These are phyloP conservation scores for Cardiocondyla obscurior DNA, from an alignment of 1,140 invertebrate species.

Conservation along the genomic window DNA sequence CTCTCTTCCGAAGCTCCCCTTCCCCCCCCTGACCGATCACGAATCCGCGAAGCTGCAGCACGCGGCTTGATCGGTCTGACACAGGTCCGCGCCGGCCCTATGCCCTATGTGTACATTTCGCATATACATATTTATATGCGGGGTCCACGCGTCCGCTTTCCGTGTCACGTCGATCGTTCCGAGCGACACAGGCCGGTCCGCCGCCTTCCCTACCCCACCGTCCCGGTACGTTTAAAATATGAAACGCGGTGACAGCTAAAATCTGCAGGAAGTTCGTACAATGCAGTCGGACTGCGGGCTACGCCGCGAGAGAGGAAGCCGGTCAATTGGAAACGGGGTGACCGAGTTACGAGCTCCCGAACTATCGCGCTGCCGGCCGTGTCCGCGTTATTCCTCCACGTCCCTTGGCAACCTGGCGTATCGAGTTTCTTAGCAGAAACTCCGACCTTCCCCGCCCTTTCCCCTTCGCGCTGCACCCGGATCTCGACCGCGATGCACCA, in stretches of 20 bases:
- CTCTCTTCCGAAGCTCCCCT: slow-evolving; percentile 38
- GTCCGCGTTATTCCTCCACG: slow-evolving; percentile 4
- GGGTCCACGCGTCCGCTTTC: slow-evolving; percentile 1
- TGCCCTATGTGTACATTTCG: slow-evolving; percentile 24
- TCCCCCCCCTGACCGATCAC: no score
- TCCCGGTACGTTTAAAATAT: slow-evolving; percentile 42
- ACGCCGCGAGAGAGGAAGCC: slow-evolving; percentile 26
- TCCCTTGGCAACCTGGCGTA: slow-evolving; percentile 15
- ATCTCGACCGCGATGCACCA: neutral
- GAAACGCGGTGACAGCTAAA: slow-evolving; percentile 45
- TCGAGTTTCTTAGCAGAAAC: slow-evolving; percentile 25
- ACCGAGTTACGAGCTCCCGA: slow-evolving; percentile 39
- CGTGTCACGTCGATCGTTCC: slow-evolving; percentile 46
- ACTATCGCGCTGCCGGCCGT: neutral
- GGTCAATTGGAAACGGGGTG: slow-evolving; percentile 55
- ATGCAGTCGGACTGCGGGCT: slow-evolving; percentile 48
- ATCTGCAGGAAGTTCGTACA: slow-evolving; percentile 51
- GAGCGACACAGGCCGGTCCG: neutral
- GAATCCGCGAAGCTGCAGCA: slow-evolving; percentile 43
- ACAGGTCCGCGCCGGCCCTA: neutral
- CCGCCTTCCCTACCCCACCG: neutral
- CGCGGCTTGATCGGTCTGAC: slow-evolving; percentile 24
- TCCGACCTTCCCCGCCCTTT: neutral
- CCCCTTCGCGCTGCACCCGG: neutral
- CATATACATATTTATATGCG: slow-evolving; percentile 53